Conservation (phyloP, 2,797 vertebrate genomes). For the Pelodytes ibericus region DNA sequence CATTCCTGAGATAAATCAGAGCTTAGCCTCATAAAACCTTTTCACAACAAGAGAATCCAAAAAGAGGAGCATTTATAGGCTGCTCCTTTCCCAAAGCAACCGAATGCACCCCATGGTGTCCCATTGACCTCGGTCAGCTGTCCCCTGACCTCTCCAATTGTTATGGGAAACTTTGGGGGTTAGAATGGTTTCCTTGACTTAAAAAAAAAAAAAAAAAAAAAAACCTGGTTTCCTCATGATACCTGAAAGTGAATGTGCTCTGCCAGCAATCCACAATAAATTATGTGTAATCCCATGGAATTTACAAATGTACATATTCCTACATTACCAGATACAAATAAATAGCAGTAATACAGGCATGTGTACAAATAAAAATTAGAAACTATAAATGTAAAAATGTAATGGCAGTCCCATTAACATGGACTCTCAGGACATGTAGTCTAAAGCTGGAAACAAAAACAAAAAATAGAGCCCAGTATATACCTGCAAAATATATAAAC, state of each 20-base stretch:
- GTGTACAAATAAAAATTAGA: too few relatives aligned
- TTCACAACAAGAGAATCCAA: slow-evolving; percentile 76
- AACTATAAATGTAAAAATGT: too few relatives aligned
- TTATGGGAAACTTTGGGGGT: slow-evolving; percentile 74
- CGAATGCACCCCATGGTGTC: slow-evolving; percentile 80
- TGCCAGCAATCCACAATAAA: too few relatives aligned
- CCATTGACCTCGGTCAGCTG: slow-evolving; percentile 76
- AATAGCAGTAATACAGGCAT: too few relatives aligned
- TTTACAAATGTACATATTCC: too few relatives aligned
- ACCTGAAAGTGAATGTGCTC: slow-evolving; percentile 67
- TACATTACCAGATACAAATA: too few relatives aligned
- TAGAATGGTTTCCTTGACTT: slow-evolving; percentile 67
- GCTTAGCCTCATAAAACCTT: slow-evolving; percentile 80
- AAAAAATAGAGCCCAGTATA: too few relatives aligned
- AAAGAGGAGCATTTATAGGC: slow-evolving; percentile 75
- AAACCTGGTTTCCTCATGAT: slow-evolving; percentile 74
- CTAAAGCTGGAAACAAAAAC: too few relatives aligned
- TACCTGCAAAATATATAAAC: too few relatives aligned
- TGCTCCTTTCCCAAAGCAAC: slow-evolving; percentile 79
- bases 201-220: slow-evolving; percentile 70
- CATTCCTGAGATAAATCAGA: slow-evolving; percentile 75
- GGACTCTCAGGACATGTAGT: too few relatives aligned
- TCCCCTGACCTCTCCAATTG: slow-evolving; percentile 80
- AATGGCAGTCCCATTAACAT: too few relatives aligned
- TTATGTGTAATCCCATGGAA: too few relatives aligned